A percentile compares a stretch with the other conserved stretches of the same genome.
Conservation (phyloP, 2,113 vertebrate genomes). For the Ellobius talpinus region DNA sequence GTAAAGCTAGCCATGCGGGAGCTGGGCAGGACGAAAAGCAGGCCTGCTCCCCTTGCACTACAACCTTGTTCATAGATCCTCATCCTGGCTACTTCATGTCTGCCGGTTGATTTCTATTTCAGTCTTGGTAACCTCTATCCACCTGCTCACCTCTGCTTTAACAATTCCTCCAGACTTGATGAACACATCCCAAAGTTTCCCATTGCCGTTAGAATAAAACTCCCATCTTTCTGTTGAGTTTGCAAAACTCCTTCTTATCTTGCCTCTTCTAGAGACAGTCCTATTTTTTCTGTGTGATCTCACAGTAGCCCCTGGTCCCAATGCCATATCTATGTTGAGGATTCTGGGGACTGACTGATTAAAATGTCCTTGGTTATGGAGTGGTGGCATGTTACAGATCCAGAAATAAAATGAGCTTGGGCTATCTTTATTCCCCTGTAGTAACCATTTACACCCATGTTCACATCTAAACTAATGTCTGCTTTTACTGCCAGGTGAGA, state of each 20-base stretch:
- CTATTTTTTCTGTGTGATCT: not conserved
- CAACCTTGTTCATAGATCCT: slow-evolving; percentile 20
- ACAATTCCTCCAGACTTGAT: not conserved
- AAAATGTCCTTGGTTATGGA: not conserved
- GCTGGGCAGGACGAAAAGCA: too few species aligned
- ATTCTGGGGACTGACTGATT: not conserved
- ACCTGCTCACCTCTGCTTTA: not conserved
- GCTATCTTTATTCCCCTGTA: not conserved
- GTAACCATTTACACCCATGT: too few species aligned
- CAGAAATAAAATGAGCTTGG: not conserved
- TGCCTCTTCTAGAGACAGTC: not conserved
- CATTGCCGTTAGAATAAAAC: not conserved
- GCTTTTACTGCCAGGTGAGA: not conserved
- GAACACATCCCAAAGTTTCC: not conserved
- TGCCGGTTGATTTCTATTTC: not conserved
- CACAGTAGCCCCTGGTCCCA: too few species aligned
- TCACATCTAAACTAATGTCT: not conserved
- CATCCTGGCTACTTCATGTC: not conserved
- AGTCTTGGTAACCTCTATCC: not conserved
- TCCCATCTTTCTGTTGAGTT: not conserved
- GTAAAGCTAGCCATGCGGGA: too few species aligned
- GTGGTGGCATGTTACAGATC: not conserved
- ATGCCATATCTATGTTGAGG: too few species aligned
- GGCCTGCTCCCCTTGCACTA: too few species aligned
- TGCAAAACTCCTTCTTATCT: not conserved